Base-by-base conservation (phyloP, 2,888 invertebrate species). In the Tigriopus californicus region DNA sequence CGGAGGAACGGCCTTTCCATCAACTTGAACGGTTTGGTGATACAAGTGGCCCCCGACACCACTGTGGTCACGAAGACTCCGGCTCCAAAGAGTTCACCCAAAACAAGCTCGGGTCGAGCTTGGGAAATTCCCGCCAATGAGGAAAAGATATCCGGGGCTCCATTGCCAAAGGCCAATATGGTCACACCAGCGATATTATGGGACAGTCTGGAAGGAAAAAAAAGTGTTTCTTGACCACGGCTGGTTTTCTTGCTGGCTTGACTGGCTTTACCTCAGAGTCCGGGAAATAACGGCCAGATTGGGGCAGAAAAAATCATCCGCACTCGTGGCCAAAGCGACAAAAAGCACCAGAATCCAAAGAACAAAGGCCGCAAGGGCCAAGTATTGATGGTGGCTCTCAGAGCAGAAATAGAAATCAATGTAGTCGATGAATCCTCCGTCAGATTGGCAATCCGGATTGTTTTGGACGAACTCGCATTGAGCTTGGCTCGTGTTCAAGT, bases 141-240 rank as follows among this genome's bases (percentile, higher is more conserved):
- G 12, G 79, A 77, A 66, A 82, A 80, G 58, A 82, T 74, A 68
- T 82, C 82, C 4, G 82, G 79, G 1, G 81, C 77, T 47, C 81
- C 80, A 67, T 82, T 82, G 20, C 81, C 82, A 67, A 82, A 79
- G 1, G 81, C 80, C 65, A 82, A 67, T 64, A 82, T 73, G n/a
- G 81, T 81, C 10, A 81, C 80, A 2, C 82, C 82, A 10, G 78
- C 77, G 41, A 77, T 71, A 64, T 72, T 76, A 63, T 78, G 76
- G 59, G 76, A 77, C 53, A 78, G 66, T 25, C 78, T 78, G 64
- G 11, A n/a, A 62, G 67, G 11, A 15, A 58, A 1, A 56, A 53
- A 42, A 54, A 41, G 20, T 46, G 40, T 42, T 48, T 41, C 15
- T 41, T 10, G 41, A 41, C 13, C 41, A 41, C 41, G 20, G 15